Evolutionary conservation across 2,113 vertebrate genomes (phyloP).

Genomic region (Ceratotherium simum): DNA sequence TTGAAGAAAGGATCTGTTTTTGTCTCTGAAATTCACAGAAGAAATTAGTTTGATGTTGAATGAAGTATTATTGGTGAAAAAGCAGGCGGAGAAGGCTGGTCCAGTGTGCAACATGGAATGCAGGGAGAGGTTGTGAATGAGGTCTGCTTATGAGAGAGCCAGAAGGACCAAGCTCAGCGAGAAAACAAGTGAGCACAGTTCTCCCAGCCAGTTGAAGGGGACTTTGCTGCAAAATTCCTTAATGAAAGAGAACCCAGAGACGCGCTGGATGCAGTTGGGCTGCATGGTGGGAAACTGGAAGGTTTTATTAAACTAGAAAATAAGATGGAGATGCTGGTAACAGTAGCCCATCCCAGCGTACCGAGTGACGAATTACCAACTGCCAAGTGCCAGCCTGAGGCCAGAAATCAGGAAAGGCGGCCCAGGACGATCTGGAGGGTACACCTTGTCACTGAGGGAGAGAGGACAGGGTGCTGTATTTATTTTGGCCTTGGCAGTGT

Average conservation of each 20-base stretch:
- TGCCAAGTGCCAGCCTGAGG: not conserved
- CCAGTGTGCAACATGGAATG: not conserved
- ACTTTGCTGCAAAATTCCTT: not conserved
- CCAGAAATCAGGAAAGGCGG: not conserved
- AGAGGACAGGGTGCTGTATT: not conserved
- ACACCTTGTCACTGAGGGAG: not conserved
- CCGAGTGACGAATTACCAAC: not conserved
- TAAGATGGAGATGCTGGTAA: not conserved
- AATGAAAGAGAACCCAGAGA: not conserved
- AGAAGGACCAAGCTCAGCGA: not conserved
- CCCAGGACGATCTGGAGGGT: not conserved
- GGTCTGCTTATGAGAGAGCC: not conserved
- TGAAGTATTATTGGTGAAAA: not conserved
- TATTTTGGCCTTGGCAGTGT: not conserved
- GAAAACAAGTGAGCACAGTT: not conserved
- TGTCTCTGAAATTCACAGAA: constrained; percentile 2
- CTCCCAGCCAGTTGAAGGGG: not conserved
- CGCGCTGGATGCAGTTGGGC: not conserved
- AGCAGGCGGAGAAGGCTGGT: not conserved
- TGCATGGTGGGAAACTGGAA: not conserved
- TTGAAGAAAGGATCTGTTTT: not conserved
- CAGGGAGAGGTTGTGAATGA: not conserved
- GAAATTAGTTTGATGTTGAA: not conserved
- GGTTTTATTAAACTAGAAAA: not conserved
- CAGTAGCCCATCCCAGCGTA: not conserved